Conservation (phyloP, 2,113 vertebrate species). For the Echinops telfairi region DNA sequence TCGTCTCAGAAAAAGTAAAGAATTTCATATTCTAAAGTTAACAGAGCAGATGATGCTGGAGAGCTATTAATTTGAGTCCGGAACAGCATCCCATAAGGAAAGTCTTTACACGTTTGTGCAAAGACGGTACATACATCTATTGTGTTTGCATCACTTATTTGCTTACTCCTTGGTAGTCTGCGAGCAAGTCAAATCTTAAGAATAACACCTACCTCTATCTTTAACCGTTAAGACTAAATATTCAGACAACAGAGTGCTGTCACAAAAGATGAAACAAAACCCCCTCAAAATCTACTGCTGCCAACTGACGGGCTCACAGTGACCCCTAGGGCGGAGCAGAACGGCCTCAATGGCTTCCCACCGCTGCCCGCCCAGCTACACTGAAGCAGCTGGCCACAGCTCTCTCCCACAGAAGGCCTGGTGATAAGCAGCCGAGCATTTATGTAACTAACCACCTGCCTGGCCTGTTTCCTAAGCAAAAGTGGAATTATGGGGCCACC, state of each 20-base stretch:
- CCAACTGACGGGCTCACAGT: neutral
- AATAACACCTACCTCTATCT: neutral
- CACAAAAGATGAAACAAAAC: neutral
- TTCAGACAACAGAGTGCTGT: neutral
- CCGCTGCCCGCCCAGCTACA: neutral
- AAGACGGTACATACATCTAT: slow-evolving; percentile 6
- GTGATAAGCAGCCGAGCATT: neutral
- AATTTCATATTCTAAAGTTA: slow-evolving; percentile 48
- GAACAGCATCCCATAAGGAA: neutral
- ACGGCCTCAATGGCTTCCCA: neutral
- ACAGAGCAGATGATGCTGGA: slow-evolving; percentile 14
- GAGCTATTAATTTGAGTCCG: neutral
- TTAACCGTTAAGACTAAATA: slow-evolving; percentile 47
- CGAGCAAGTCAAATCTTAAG: slow-evolving; percentile 55
- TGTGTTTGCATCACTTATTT: neutral
- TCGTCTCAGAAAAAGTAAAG: neutral
- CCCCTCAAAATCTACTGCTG: neutral
- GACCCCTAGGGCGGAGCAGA: neutral
- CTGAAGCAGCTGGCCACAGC: neutral
- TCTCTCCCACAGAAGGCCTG: neutral
- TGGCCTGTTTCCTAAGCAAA: neutral
- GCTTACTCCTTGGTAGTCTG: neutral
- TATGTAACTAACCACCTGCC: neutral
- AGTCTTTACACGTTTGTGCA: slow-evolving; percentile 6
- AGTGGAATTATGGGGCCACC: neutral